Evolutionary conservation across 2,888 invertebrate genomes (phyloP).

Genomic region (Apomyelois bistriatella): DNA sequence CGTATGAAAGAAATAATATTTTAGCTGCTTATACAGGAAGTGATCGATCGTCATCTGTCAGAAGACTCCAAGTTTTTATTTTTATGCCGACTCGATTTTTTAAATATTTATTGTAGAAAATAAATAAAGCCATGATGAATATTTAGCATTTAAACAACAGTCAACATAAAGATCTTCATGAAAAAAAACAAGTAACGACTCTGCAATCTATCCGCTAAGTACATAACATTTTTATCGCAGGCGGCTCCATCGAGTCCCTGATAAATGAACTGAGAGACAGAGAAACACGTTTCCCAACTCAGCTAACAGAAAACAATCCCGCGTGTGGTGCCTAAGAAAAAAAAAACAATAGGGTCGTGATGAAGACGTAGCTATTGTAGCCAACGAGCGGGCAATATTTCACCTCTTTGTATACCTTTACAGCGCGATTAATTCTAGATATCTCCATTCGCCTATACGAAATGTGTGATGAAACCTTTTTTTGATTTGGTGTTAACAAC

Average conservation of each 20-base stretch:
- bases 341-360: slow-evolving; percentile 75
- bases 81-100: not conserved
- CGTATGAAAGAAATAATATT: slow-evolving; percentile 5
- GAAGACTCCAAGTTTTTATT: not conserved
- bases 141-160: not conserved
- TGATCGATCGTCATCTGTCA: slow-evolving; percentile 8
- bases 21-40: slow-evolving; percentile 4
- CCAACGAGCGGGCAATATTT: slow-evolving; percentile 75
- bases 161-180: slow-evolving; percentile 3
- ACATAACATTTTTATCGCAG: slow-evolving; percentile 14
- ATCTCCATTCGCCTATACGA: slow-evolving; percentile 73
- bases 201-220: slow-evolving; percentile 10
- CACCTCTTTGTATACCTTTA: slow-evolving; percentile 75
- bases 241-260: slow-evolving; percentile 36
- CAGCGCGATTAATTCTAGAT: slow-evolving; percentile 78
- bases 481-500: slow-evolving; percentile 61
- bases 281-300: slow-evolving; percentile 69
- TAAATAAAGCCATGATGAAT: not conserved
- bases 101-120: not conserved
- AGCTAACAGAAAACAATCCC: slow-evolving; percentile 71
- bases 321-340: slow-evolving; percentile 69
- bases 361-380: slow-evolving; percentile 80
- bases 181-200: not conserved
- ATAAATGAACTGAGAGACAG: slow-evolving; percentile 59
- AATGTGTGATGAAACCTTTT: slow-evolving; percentile 75